These are phyloP conservation scores for Eira barbara DNA, from an alignment of 2,113 vertebrate genomes.

Conservation along the genomic window DNA sequence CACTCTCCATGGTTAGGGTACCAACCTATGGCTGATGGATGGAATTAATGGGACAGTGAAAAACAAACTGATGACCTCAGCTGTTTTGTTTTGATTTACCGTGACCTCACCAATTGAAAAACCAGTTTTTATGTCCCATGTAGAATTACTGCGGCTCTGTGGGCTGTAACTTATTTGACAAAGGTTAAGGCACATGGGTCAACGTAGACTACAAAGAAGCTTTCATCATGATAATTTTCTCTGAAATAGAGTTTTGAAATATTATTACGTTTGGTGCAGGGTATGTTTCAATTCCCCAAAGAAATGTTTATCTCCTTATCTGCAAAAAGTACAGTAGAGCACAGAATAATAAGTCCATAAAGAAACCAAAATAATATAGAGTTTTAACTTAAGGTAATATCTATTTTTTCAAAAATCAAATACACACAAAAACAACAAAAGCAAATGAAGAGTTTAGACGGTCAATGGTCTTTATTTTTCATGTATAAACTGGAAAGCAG, in stretches of 20 bases:
- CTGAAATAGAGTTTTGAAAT: conserved; percentile 33
- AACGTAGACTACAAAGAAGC: background rate
- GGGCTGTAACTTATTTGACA: conserved; percentile 34
- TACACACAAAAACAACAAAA: background rate
- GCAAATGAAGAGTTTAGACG: background rate
- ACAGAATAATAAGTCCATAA: conserved; percentile 37
- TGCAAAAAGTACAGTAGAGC: background rate
- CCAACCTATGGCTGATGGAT: background rate
- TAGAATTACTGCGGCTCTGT: background rate
- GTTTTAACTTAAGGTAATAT: background rate
- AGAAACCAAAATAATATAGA: background rate
- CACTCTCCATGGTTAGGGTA: background rate
- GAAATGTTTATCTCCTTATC: conserved; percentile 25
- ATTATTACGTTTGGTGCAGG: conserved; percentile 13
- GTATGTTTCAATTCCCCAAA: conserved; percentile 53
- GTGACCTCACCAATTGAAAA: conserved; percentile 20
- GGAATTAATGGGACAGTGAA: background rate
- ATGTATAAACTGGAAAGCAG: conserved; percentile 37
- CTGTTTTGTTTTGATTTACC: conserved; percentile 38
- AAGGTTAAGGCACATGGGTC: conserved; percentile 47
- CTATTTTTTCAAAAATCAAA: background rate
- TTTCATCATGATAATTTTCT: conserved; percentile 33
- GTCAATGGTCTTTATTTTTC: conserved; percentile 7
- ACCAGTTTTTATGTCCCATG: background rate
- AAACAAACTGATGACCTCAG: conserved; percentile 12